Base-by-base conservation (phyloP, 2,797 vertebrate species). In the Girardinus metallicus region DNA sequence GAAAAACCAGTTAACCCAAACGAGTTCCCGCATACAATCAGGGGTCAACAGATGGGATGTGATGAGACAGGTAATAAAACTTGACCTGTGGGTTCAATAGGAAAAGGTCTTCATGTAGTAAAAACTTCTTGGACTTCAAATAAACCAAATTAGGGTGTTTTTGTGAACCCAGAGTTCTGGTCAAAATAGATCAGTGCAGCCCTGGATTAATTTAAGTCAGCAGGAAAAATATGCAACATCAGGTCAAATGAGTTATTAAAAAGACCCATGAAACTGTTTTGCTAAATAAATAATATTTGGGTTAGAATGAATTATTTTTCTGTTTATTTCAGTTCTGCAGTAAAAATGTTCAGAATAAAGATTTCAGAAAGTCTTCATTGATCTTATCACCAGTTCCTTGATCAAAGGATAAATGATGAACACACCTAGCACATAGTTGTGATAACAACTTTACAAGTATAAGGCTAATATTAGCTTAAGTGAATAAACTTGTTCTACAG, bases 1-100 rank as follows among this genome's bases (percentile, higher is more conserved):
- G 13, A 41, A 73, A 29, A 70, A 62, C 46, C 57, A 73, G 85
- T 77, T 73, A 71, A 1, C 66, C 75, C 23, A 72, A 71, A 82
- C 57, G 23, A 39, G 60, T 66, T 66, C 26, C n/a, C 29, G 47
- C 23, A 71, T 15, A 41, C 47, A 49, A 16, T 73, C 57, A 49
- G 49, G 60, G 31, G 47, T 49, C 39, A n/a, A 71, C 68, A 71
- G 41, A 12, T 29, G 26, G 68, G 68, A 71, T 43, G 26, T n/a
- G 68, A 43, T 47, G 18, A 72, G 70, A 70, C 39, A 5, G 41
- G 75, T 36, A 18, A 53, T 74, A 73, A 66, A 46, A 60, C n/a
- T 74, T 21, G 41, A 44, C 68, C 26, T n/a, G 41, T 44, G 64
- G 57, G 71, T 73, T 64, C 18, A 43, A 55, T 39, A 55, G 64